Evolutionary conservation across 2,797 vertebrate species (phyloP), one percentile per base, ranked within the genome.

Genomic region (Meriones psammophilus): DNA sequence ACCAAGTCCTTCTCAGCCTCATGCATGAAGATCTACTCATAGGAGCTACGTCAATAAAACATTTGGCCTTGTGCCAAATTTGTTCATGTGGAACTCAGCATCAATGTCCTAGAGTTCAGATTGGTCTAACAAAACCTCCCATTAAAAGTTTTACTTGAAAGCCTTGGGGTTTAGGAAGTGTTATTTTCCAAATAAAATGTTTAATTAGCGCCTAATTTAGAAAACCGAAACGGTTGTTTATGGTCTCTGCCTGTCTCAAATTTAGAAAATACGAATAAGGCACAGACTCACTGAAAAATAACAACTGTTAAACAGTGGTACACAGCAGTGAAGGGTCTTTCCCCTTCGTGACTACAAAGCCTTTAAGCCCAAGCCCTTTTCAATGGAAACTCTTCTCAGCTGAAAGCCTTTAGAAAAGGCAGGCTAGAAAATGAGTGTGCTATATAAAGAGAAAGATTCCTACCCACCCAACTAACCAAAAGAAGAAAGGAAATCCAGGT

Each of bases 111-210:
- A 94, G 86, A 85, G 94, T 95, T 97, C 88, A 94, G 87, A 95
- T 94, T 92, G 96, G 86, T 91, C 79, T 78, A 95, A 94, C 64
- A 85, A 96, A 96, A 93, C 46, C 85, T 87, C 87, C 96, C 89
- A 66, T 95, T 95, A 94, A 96, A 76, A 88, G 90, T 97, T 97
- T 98, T 96, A 96, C 90, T 96, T 94, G 68, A 96, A 96, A 97
- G 68, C n/a, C 42, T 95, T 94, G 94, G 83, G 78, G 62, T 94
- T 95, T 95, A 94, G 89, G 73, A 95, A 95, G 64, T 68, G 64
- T 94, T 96, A 94, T 95, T 97, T 97, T 97, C 92, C 96, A 96
- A 94, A 95, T 97, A 97, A 98, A 96, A 97, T 90, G 74, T 89
- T 95, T 94, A 94, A 94, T 95, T 95, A 88, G 84, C 56, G 22